phyloP scores from a whole-genome alignment of 2,113 vertebrate genomes.

The Notechis scutatus region DNA sequence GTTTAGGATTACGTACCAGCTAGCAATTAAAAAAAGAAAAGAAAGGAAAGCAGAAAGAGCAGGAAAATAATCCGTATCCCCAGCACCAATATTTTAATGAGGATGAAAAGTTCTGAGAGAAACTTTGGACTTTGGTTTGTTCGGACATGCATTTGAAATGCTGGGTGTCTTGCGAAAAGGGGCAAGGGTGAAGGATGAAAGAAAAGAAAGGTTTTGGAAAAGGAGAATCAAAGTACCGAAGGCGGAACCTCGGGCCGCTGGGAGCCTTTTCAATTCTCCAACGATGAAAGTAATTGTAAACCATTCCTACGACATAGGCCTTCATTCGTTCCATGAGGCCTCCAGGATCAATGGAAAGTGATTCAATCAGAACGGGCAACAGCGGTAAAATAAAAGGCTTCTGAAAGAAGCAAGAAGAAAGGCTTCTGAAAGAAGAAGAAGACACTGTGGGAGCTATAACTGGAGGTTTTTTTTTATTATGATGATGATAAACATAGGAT shows the following conservation, averaged over 20 bases:
- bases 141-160: not conserved
- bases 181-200: not conserved
- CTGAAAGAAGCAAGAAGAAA: not conserved
- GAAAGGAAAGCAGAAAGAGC: not conserved
- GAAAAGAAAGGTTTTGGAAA: not conserved
- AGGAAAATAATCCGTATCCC: not conserved
- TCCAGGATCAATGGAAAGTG: not conserved
- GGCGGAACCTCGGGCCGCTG: too few species aligned
- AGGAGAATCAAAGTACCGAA: not conserved
- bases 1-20: not conserved
- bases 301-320: not conserved
- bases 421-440: not conserved
- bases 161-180: not conserved
- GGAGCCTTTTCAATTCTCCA: not conserved
- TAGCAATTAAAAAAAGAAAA: not conserved
- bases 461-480: not conserved
- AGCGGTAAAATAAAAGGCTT: not conserved
- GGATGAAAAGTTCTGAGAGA: not conserved
- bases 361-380: not conserved
- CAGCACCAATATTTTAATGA: not conserved
- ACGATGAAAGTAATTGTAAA: not conserved
- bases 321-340: not conserved
- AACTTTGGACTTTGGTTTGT: not conserved
- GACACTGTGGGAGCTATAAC: not conserved
- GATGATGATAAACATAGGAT: not conserved